Percentiles rank a stretch among this genome's conserved stretches.
Evolutionary conservation across 2,797 vertebrate species (phyloP).

Genomic region (Notolepis coatsorum): DNA sequence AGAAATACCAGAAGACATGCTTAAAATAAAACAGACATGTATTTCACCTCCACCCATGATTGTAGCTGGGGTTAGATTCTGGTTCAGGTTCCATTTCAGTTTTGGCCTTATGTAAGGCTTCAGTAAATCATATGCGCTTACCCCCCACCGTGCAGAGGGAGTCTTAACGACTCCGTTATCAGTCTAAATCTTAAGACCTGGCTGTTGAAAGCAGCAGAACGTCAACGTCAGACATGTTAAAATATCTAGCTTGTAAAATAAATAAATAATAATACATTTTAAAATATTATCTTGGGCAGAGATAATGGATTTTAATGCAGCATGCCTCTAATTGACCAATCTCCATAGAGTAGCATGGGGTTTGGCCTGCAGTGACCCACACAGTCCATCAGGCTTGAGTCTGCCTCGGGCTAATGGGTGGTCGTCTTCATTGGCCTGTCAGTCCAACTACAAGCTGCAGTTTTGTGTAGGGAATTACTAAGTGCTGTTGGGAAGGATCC

Average conservation of each 20-base stretch:
- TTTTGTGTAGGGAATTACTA: constrained; percentile 49
- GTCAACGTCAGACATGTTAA: not conserved
- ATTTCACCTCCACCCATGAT: constrained; percentile 31
- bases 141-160: not conserved
- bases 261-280: no score
- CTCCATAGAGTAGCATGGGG: constrained; percentile 11
- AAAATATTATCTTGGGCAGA: not conserved
- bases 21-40: constrained; percentile 35
- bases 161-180: not conserved
- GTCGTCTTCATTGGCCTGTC: constrained; percentile 22
- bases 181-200: not conserved
- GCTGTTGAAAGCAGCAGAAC: constrained; percentile 3
- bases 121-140: not conserved
- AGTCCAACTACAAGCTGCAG: constrained; percentile 34
- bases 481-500: constrained; percentile 46
- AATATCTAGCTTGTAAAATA: constrained; percentile 1
- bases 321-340: constrained; percentile 18
- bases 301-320: constrained; percentile 24
- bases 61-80: constrained; percentile 7
- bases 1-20: constrained; percentile 45
- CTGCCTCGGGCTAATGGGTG: constrained; percentile 27
- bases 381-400: constrained; percentile 31
- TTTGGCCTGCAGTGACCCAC: constrained; percentile 27
- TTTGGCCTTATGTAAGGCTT: not conserved
- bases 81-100: not conserved